A percentile compares a stretch with the other conserved stretches of the same genome.
These are phyloP conservation scores for Protobothrops mucrosquamatus DNA, from an alignment of 2,113 vertebrate species.

Conservation along the genomic window DNA sequence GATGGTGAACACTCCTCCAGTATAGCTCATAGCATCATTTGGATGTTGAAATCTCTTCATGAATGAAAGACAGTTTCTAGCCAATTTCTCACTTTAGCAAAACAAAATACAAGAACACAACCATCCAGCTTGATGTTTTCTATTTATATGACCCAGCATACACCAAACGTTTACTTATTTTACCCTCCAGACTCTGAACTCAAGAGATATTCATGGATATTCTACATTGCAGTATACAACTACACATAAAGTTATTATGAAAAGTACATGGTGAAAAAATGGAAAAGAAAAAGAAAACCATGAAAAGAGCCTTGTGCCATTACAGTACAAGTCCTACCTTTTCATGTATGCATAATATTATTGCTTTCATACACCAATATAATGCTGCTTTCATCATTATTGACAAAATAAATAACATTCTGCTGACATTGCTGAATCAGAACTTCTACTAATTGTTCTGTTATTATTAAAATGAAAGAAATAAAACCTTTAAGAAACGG, in stretches of 20 bases:
- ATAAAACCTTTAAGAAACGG: neutral
- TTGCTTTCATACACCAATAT: neutral
- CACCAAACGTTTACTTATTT: neutral
- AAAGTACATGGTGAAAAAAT: neutral
- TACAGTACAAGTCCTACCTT: neutral
- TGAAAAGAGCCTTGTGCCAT: neutral
- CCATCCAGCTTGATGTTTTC: neutral
- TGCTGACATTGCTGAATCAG: neutral
- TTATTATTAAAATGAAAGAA: neutral
- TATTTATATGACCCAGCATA: neutral
- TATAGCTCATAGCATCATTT: neutral
- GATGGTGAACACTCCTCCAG: neutral
- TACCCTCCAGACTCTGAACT: neutral
- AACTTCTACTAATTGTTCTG: neutral
- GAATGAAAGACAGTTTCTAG: neutral
- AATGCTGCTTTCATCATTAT: neutral
- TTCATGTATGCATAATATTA: neutral
- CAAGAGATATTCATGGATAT: neutral
- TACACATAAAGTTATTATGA: neutral
- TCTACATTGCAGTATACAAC: neutral
- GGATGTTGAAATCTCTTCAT: neutral
- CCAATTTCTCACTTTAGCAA: neutral
- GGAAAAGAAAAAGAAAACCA: neutral
- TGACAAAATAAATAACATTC: neutral
- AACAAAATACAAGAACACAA: neutral